These are phyloP conservation scores for Xestia sexstrigata DNA, from an alignment of 2,888 invertebrate species.

Conservation along the genomic window DNA sequence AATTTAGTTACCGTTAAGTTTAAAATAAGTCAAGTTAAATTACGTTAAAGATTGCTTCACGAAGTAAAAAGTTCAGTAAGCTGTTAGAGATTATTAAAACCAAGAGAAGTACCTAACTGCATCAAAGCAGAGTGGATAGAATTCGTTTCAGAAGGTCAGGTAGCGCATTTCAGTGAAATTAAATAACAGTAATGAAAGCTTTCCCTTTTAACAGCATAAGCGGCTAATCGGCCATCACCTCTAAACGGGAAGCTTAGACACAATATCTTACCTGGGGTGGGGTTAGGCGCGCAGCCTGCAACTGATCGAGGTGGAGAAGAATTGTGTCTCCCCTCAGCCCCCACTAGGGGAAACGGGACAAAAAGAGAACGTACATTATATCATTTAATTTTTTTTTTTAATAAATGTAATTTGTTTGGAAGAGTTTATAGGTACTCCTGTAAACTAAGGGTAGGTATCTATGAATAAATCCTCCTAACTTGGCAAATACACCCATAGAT, in stretches of 20 bases:
- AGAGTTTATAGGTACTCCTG: not conserved
- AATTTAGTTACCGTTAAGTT: not conserved
- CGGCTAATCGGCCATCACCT: constrained; percentile 39
- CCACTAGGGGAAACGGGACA: constrained; percentile 61
- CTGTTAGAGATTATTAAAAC: not conserved
- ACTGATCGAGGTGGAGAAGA: constrained; percentile 54
- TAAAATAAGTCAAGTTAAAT: not conserved
- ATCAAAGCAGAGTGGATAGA: not conserved
- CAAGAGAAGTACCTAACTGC: not conserved
- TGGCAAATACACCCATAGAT: not conserved
- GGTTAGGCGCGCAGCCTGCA: constrained; percentile 59
- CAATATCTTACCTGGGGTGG: constrained; percentile 56
- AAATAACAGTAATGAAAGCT: not conserved
- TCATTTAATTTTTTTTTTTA: too few species aligned
- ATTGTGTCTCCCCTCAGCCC: constrained; percentile 57
- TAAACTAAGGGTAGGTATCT: not conserved
- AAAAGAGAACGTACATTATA: constrained; percentile 43
- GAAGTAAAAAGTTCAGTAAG: not conserved
- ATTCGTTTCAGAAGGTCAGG: not conserved
- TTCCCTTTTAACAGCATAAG: constrained; percentile 41
- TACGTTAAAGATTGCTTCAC: not conserved
- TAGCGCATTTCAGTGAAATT: not conserved
- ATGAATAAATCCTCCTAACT: not conserved
- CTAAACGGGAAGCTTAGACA: constrained; percentile 31
- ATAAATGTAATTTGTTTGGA: constrained; percentile 11